Evolutionary conservation across 2,113 vertebrate species (phyloP).

Genomic region (Psilopsiagon aymara): DNA sequence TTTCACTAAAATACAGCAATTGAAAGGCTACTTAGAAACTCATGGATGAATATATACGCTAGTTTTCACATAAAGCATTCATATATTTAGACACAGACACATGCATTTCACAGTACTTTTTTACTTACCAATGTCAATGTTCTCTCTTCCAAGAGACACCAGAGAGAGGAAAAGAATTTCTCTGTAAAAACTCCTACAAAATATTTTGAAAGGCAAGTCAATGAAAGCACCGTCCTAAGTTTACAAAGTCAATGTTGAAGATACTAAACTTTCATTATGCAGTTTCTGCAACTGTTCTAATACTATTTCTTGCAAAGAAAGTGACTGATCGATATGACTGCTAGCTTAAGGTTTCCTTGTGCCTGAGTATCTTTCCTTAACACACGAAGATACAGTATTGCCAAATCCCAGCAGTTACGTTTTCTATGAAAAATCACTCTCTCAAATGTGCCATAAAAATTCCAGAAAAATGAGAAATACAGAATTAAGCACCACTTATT

Average conservation of each 20-base stretch:
- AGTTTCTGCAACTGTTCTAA: not conserved
- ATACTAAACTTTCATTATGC: not conserved
- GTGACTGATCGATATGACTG: not conserved
- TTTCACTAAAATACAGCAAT: not conserved
- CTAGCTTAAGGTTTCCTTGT: not conserved
- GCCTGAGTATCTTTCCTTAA: not conserved
- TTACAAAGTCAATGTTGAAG: not conserved
- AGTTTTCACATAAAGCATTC: not conserved
- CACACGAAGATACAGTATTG: not conserved
- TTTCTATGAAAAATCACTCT: not conserved
- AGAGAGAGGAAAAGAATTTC: slow-evolving; percentile 95
- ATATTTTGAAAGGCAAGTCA: slow-evolving; percentile 31
- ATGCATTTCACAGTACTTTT: not conserved
- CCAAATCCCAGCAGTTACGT: not conserved
- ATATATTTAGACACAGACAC: not conserved
- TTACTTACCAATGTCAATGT: slow-evolving; percentile 95
- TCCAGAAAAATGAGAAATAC: not conserved
- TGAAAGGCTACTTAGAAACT: not conserved
- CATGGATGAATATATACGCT: not conserved
- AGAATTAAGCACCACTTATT: not conserved
- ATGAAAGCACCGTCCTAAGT: not conserved
- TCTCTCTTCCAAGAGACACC: slow-evolving; percentile 94
- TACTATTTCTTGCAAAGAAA: not conserved
- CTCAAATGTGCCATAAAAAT: not conserved
- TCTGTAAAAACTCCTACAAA: slow-evolving; percentile 92